Conservation (phyloP, 1,140 invertebrate species). For the Oreohelix idahoensis region DNA sequence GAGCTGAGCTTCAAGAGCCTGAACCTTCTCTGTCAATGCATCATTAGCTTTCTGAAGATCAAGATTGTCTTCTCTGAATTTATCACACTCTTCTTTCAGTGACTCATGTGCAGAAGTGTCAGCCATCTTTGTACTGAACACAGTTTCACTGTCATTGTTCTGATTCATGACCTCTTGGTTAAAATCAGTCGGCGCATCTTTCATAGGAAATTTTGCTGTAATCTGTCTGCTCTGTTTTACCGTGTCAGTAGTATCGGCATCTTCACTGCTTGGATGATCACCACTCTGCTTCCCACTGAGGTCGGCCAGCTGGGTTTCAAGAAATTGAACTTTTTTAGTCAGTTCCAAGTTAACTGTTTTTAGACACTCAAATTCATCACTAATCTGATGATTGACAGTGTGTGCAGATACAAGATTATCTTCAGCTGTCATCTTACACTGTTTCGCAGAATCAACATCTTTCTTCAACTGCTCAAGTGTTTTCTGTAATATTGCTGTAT, state of each 20-base stretch:
- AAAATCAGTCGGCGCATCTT: not conserved
- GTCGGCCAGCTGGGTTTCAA: not conserved
- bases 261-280: not conserved
- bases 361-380: not conserved
- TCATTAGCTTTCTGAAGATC: not conserved
- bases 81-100: not conserved
- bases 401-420: not conserved
- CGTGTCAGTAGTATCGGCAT: not conserved
- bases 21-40: conserved; percentile 1
- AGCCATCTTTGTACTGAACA: not conserved
- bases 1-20: not conserved
- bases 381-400: not conserved
- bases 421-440: not conserved
- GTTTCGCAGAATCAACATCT: not conserved
- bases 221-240: not conserved
- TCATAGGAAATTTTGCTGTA: not conserved
- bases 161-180: not conserved
- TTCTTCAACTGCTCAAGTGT: not conserved
- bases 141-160: not conserved
- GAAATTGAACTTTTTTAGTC: not conserved
- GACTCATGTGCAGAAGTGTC: not conserved
- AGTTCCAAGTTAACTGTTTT: not conserved
- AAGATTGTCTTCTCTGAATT: not conserved
- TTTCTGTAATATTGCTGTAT: not conserved
- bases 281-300: not conserved